phyloP scores from a whole-genome alignment of 2,113 vertebrate genomes.

The Polypterus bichir region DNA sequence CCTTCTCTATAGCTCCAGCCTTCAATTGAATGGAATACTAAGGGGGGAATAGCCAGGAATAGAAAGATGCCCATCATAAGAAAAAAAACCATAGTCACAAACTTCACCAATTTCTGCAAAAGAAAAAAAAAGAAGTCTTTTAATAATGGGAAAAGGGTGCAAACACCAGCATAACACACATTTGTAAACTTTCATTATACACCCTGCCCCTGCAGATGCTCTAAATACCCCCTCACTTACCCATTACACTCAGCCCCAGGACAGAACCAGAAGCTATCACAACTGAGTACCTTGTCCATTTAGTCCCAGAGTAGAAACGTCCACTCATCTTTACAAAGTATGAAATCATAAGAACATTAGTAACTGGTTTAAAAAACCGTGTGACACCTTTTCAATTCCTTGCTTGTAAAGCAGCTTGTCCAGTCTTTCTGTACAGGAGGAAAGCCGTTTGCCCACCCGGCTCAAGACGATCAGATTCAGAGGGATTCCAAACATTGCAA shows the following conservation, averaged over 20 bases:
- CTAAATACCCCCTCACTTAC: no score
- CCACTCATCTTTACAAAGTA: no score
- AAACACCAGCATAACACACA: no score
- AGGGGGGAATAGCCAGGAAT: slow-evolving; percentile 40
- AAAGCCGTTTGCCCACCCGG: slow-evolving; percentile 33
- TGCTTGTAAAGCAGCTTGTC: slow-evolving; percentile 30
- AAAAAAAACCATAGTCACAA: slow-evolving; percentile 42
- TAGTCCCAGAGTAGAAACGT: no score
- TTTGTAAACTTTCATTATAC: not conserved
- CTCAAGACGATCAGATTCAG: slow-evolving; percentile 44
- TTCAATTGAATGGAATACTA: slow-evolving; percentile 39
- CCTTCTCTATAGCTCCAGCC: slow-evolving; percentile 43
- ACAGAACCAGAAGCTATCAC: no score
- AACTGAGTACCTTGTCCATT: no score
- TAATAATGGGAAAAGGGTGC: no score
- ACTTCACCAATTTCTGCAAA: slow-evolving; percentile 41
- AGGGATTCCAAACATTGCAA: slow-evolving; percentile 42
- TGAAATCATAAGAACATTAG: no score
- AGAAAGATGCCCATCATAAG: slow-evolving; percentile 35
- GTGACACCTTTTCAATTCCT: slow-evolving; percentile 39
- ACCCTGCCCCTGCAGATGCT: not conserved
- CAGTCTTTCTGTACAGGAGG: slow-evolving; percentile 30
- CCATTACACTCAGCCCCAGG: no score
- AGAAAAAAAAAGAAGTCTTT: not conserved
- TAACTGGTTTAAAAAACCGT: no score